Conservation (phyloP, 2,888 invertebrate species). For the Microdon myrmicae region DNA sequence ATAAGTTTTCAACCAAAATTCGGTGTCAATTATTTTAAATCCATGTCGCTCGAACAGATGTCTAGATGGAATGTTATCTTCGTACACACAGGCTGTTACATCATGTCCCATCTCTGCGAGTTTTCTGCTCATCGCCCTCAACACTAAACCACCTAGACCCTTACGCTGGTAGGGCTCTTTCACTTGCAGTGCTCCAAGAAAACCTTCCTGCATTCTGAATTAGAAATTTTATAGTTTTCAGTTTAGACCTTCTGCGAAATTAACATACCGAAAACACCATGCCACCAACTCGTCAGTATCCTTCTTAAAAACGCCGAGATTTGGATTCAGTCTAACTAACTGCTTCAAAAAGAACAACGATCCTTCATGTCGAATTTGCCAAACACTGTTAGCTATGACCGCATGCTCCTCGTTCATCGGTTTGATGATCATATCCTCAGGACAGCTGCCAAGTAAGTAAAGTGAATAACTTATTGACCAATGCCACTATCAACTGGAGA, state of each 20-base stretch:
- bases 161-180: slow-evolving; percentile 55
- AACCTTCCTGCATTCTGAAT: slow-evolving; percentile 57
- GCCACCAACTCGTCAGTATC: slow-evolving; percentile 59
- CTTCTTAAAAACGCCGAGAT: slow-evolving; percentile 59
- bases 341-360: slow-evolving; percentile 59
- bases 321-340: slow-evolving; percentile 59
- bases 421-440: slow-evolving; percentile 53
- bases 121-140: slow-evolving; percentile 54
- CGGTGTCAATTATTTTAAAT: slow-evolving; percentile 55
- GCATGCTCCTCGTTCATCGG: slow-evolving; percentile 56
- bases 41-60: slow-evolving; percentile 57
- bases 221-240: slow-evolving; percentile 1
- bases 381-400: slow-evolving; percentile 56
- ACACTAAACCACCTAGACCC: slow-evolving; percentile 57
- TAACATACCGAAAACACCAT: slow-evolving; percentile 63
- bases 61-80: slow-evolving; percentile 54
- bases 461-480: too few relatives aligned
- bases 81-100: slow-evolving; percentile 57
- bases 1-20: slow-evolving; percentile 55
- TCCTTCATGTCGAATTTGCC: slow-evolving; percentile 62
- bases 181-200: slow-evolving; percentile 59
- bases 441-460: slow-evolving; percentile 55
- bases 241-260: too few relatives aligned
- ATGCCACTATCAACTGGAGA: not conserved
- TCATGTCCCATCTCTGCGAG: slow-evolving; percentile 57